Conservation (phyloP, 2,888 invertebrate genomes). For the Sceliomorpha sp. region DNA sequence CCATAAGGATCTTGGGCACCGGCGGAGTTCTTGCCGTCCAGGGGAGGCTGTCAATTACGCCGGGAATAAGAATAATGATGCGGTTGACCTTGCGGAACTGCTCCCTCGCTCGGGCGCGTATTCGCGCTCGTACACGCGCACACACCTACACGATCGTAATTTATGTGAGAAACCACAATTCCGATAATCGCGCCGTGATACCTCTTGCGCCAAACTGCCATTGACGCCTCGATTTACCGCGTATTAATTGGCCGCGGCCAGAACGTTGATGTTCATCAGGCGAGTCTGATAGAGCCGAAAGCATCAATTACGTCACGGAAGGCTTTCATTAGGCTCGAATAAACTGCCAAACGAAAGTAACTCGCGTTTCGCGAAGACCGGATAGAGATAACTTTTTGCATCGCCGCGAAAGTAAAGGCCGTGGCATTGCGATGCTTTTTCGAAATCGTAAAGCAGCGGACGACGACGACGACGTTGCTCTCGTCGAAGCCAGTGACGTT, state of each 20-base stretch:
- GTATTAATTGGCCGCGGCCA: conserved; percentile 26
- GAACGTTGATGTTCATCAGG: conserved; percentile 17
- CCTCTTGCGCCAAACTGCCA: conserved; percentile 19
- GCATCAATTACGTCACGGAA: conserved; percentile 11
- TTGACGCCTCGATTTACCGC: conserved; percentile 24
- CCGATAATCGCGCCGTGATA: conserved; percentile 24
- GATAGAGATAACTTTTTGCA: too few species aligned
- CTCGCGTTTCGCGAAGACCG: conserved; percentile 7
- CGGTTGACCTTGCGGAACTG: conserved; percentile 39
- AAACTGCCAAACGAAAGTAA: conserved; percentile 13
- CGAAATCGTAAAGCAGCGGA: too few species aligned
- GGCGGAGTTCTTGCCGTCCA: conserved; percentile 29
- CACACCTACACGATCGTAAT: conserved; percentile 19
- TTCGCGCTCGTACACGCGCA: conserved; percentile 9
- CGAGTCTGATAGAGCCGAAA: conserved; percentile 10
- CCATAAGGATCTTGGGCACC: conserved; percentile 4
- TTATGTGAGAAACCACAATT: conserved; percentile 29
- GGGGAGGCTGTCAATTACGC: conserved; percentile 49
- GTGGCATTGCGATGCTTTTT: conserved; percentile 17
- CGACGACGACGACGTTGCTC: too few species aligned
- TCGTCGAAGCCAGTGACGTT: too few species aligned
- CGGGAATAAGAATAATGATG: conserved; percentile 44
- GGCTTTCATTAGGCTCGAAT: conserved; percentile 11
- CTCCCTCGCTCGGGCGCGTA: conserved; percentile 12
- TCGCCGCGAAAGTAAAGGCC: conserved; percentile 15